These are phyloP conservation scores for Xylocampa areola DNA, from an alignment of 2,888 invertebrate species.

Conservation along the genomic window DNA sequence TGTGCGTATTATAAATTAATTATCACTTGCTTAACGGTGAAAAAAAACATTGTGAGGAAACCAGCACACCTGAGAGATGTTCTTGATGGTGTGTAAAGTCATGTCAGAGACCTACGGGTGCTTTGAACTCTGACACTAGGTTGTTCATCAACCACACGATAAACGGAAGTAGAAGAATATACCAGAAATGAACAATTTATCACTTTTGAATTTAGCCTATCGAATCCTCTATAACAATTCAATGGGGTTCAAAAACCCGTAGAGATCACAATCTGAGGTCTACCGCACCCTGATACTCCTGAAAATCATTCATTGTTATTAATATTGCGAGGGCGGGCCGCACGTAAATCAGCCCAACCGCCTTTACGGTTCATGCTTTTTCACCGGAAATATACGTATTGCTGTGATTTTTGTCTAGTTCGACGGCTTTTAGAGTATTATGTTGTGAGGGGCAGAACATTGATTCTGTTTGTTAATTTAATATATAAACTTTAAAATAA, in stretches of 20 bases:
- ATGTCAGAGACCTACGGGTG: too few relatives aligned
- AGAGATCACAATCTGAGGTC: conserved; percentile 27
- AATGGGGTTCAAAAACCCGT: conserved; percentile 12
- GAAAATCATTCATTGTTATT: conserved; percentile 31
- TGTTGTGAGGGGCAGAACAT: not conserved
- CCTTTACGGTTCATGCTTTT: conserved; percentile 18
- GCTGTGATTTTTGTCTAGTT: conserved; percentile 19
- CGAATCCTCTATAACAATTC: conserved; percentile 11
- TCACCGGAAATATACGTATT: conserved; percentile 9
- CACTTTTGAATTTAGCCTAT: too few relatives aligned
- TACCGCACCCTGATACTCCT: conserved; percentile 4
- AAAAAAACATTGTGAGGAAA: too few relatives aligned
- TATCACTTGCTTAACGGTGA: too few relatives aligned
- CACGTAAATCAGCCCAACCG: conserved; percentile 15
- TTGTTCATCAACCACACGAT: too few relatives aligned
- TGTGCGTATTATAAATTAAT: too few relatives aligned
- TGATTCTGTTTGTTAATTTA: not conserved
- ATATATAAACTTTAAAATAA: too few relatives aligned
- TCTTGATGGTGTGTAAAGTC: too few relatives aligned
- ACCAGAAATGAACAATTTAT: too few relatives aligned
- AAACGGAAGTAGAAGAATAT: too few relatives aligned
- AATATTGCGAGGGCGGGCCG: conserved; percentile 22
- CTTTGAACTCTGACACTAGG: too few relatives aligned
- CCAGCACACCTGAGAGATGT: too few relatives aligned
- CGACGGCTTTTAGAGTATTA: not conserved